Evolutionary conservation across 2,888 invertebrate genomes (phyloP).

Genomic region (Ochropleura plecta): DNA sequence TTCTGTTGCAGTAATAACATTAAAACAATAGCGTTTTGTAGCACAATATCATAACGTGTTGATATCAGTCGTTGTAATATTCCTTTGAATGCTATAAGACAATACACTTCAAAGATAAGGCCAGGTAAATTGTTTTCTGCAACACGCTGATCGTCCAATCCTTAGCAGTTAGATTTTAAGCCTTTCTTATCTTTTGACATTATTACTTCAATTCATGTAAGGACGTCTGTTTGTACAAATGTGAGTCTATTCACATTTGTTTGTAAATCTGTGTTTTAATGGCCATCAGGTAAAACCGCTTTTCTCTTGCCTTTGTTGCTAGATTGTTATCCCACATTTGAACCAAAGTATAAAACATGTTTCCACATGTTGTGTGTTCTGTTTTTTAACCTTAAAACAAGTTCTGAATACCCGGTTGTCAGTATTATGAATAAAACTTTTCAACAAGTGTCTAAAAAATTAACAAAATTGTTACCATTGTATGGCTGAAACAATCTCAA

Average conservation of each 20-base stretch:
- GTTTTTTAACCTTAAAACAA: neutral
- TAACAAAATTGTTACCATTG: neutral
- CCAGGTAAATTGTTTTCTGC: constrained; percentile 49
- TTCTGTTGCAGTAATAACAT: constrained; percentile 13
- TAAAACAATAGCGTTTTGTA: constrained; percentile 21
- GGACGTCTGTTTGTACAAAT: constrained; percentile 35
- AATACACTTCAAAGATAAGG: constrained; percentile 66
- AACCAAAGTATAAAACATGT: neutral
- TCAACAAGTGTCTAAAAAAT: neutral
- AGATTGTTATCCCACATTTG: neutral
- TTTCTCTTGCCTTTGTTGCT: neutral
- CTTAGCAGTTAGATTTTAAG: constrained; percentile 47
- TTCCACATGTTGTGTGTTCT: neutral
- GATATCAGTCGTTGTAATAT: constrained; percentile 52
- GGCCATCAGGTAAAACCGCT: constrained; percentile 9
- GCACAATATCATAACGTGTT: constrained; percentile 34
- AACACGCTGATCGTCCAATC: constrained; percentile 48
- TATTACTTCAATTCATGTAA: constrained; percentile 38
- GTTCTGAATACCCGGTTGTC: neutral
- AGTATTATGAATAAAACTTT: neutral
- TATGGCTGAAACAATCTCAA: neutral
- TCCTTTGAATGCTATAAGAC: constrained; percentile 58
- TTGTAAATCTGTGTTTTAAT: constrained; percentile 20
- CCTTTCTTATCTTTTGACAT: constrained; percentile 57
- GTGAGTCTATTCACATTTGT: constrained; percentile 21